Percentiles rank a stretch among this genome's conserved stretches.
These are phyloP conservation scores for Aulostomus chinensis DNA, from an alignment of 2,797 vertebrate species.

Conservation along the genomic window DNA sequence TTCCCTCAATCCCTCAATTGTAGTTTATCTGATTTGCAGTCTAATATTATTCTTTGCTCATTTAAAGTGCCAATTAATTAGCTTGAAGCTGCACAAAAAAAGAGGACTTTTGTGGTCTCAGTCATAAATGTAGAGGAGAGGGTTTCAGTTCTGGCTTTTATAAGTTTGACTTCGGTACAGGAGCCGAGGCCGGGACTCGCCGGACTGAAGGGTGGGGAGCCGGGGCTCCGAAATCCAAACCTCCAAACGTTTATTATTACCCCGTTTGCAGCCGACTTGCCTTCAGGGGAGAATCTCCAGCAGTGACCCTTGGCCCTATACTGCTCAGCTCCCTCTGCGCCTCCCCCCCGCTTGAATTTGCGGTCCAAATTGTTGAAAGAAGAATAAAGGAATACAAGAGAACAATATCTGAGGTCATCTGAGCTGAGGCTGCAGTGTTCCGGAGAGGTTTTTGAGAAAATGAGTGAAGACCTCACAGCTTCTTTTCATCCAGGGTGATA, in stretches of 20 bases:
- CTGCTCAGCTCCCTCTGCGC: constrained; percentile 6
- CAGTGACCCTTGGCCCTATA: constrained; percentile 48
- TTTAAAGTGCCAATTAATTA: too few species aligned
- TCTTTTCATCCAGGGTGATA: constrained; percentile 55
- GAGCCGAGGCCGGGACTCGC: constrained; percentile 4
- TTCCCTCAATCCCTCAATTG: too few species aligned
- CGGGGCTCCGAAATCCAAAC: constrained; percentile 52
- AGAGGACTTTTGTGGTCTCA: too few species aligned
- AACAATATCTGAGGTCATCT: constrained; percentile 64
- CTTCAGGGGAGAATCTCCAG: constrained; percentile 62
- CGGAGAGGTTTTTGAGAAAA: constrained; percentile 55
- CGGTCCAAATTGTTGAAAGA: constrained; percentile 48
- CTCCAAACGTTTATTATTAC: constrained; percentile 63
- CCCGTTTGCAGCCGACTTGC: constrained; percentile 49
- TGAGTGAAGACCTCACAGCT: constrained; percentile 58
- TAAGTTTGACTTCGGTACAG: constrained; percentile 2
- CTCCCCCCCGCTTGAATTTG: constrained; percentile 19
- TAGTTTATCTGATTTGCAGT: too few species aligned
- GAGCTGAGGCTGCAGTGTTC: constrained; percentile 41
- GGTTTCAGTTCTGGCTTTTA: too few species aligned
- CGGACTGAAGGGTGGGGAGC: constrained; percentile 2
- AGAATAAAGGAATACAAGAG: constrained; percentile 57
- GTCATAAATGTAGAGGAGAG: too few species aligned
- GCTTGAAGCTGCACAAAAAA: too few species aligned
- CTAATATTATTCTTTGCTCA: too few species aligned